A percentile compares a stretch with the other conserved stretches of the same genome.
Conservation (phyloP, 2,888 invertebrate genomes). For the Trachelus troglodyta region DNA sequence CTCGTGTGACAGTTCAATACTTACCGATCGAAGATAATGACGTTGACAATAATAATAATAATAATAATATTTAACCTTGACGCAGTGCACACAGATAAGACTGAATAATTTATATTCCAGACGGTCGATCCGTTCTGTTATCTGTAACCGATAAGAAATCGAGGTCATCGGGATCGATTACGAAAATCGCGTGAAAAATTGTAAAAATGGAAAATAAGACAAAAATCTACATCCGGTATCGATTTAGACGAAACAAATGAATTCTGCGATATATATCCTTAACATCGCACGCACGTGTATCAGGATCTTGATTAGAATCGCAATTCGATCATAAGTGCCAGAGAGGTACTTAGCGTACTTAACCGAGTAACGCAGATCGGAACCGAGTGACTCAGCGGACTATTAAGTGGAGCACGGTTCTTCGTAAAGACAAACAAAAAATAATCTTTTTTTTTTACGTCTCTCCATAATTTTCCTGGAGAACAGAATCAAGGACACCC, state of each 20-base stretch:
- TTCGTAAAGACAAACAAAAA: conserved; percentile 5
- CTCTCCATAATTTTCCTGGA: conserved; percentile 19
- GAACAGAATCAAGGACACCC: conserved; percentile 41
- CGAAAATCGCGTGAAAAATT: background rate
- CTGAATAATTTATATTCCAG: background rate
- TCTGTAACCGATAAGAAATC: background rate
- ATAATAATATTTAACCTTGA: background rate
- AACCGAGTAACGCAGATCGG: background rate
- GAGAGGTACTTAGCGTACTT: background rate
- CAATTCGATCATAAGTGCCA: background rate
- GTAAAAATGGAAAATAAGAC: background rate
- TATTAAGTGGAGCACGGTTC: conserved; percentile 13
- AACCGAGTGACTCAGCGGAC: background rate
- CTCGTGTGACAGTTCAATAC: background rate
- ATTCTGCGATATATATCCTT: background rate
- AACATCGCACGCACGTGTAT: background rate
- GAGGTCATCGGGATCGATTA: background rate
- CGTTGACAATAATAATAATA: no score
- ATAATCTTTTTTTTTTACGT: conserved; percentile 4
- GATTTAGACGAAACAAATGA: background rate
- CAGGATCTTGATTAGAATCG: background rate
- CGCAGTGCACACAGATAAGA: background rate
- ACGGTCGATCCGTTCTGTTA: background rate
- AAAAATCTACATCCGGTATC: background rate
- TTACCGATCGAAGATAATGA: background rate